Percentiles rank a stretch among this genome's conserved stretches.
phyloP scores from a whole-genome alignment of 2,797 vertebrate genomes.

The Austrolebias charrua region DNA sequence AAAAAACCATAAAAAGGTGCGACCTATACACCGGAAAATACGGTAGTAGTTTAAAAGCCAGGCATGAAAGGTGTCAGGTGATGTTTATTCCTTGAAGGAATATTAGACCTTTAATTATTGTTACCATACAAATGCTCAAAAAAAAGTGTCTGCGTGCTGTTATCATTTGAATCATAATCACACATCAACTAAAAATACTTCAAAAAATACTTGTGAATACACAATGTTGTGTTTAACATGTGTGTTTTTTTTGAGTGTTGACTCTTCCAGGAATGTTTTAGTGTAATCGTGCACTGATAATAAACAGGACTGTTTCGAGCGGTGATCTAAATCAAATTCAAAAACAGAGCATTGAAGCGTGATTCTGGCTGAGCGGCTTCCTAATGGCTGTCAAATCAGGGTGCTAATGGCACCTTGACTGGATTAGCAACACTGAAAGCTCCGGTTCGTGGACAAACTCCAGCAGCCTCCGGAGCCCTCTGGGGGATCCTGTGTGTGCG shows the following conservation, averaged over 20 bases:
- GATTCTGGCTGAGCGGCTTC: constrained; percentile 48
- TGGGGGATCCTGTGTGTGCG: constrained; percentile 17
- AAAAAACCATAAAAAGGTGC: no score
- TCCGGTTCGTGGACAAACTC: constrained; percentile 31
- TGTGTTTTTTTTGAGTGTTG: neutral
- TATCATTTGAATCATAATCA: no score
- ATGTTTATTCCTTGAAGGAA: no score
- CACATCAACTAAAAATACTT: no score
- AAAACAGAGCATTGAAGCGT: constrained; percentile 24
- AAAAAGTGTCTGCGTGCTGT: no score
- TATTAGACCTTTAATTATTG: no score
- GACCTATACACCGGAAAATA: no score
- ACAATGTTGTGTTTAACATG: neutral
- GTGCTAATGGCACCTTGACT: constrained; percentile 71
- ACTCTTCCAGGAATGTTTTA: neutral
- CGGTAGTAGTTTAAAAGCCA: no score
- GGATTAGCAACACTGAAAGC: constrained; percentile 68
- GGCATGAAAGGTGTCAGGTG: no score
- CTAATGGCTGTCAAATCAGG: constrained; percentile 63
- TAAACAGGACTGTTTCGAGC: constrained; percentile 14
- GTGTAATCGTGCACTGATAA: neutral
- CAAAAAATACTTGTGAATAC: neutral
- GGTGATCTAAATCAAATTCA: constrained; percentile 20
- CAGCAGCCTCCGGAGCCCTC: constrained; percentile 30
- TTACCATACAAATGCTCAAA: no score